Evolutionary conservation across 35 echinoderm and acorn worm genomes (phyloP), one percentile per base, ranked within the genome.

Genomic region (Patiria miniata): DNA sequence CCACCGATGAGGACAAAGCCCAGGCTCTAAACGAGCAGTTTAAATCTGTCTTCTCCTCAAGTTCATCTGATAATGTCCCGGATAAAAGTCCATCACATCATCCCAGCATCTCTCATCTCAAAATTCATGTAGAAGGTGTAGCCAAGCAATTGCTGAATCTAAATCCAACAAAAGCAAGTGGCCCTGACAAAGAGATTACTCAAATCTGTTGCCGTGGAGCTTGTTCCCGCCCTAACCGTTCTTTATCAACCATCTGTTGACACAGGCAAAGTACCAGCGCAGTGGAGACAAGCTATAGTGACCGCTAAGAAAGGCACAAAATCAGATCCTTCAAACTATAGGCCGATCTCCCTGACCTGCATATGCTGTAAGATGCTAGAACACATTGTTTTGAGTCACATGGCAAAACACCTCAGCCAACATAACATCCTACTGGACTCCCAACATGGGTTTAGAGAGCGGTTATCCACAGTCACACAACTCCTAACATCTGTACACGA

Each of bases 361-460:
- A 84, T 91, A 77, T 85, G 65, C 83, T 91, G 82, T 37, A 91
- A 91, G 52, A 37, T 91, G n/a, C 47, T 86, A 78, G 82, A 91
- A 47, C 89, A 91, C 68, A 86, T 91, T 15, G 51, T 91, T 22
- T 40, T 78, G 30, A 91, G 81, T 79, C 82, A 91, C 52, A 54
- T 91, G 17, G 52, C 61, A 3, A 86, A 85, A 76, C 89, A 91
- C 68, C 23, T 84, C 12, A 68, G 59, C 14, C 16, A 39, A 53
- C 85, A 85, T 40, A 91, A 86, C 40, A 86, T 91, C 83, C 60
- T 91, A 6, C 7, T 65, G 8, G 50, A 83, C 61, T 18, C 34
- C 14, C 89, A 91, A 86, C 89, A 91, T 86, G 89, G 89, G 2
- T 89, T 89, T 40, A 57, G 87, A 69, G 37, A 89, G 54, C 37